Evolutionary conservation across 2,113 vertebrate species (phyloP).

Genomic region (Leptocoma aspasia): DNA sequence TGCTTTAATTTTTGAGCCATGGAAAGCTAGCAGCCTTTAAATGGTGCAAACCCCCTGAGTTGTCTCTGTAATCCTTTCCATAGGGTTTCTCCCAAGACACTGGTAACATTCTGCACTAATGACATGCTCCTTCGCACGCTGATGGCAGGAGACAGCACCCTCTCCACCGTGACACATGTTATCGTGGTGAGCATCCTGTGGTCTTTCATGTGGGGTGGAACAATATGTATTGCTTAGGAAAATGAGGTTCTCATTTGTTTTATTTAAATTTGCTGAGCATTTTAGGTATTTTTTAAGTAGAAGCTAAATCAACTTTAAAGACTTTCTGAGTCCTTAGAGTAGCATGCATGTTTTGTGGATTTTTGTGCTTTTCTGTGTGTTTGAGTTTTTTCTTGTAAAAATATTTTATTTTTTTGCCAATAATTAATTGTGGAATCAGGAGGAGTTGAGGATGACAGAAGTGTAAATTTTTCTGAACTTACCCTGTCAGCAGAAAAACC

Average conservation of each 20-base stretch:
- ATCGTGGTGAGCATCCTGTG: slow-evolving; percentile 86
- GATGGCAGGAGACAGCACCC: slow-evolving; percentile 85
- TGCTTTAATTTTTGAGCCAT: background rate
- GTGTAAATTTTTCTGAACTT: background rate
- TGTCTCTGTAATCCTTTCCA: background rate
- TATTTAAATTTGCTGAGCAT: background rate
- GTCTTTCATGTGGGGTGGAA: background rate
- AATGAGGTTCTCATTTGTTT: background rate
- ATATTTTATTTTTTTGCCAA: background rate
- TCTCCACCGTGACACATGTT: slow-evolving; percentile 89
- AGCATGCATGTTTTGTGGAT: background rate
- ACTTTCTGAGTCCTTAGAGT: background rate
- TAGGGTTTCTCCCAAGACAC: slow-evolving; percentile 93
- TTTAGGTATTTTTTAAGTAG: background rate
- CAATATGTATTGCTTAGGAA: background rate
- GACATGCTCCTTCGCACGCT: slow-evolving; percentile 89
- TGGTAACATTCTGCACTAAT: slow-evolving; percentile 93
- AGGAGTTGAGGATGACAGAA: background rate
- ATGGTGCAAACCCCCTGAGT: background rate
- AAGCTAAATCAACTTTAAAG: background rate
- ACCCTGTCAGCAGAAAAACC: background rate
- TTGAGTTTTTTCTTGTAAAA: background rate
- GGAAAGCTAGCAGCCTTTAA: background rate
- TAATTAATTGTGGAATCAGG: background rate
- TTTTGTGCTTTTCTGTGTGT: background rate